Conservation (phyloP, 1,140 invertebrate species). For the Pollicipes pollicipes region DNA sequence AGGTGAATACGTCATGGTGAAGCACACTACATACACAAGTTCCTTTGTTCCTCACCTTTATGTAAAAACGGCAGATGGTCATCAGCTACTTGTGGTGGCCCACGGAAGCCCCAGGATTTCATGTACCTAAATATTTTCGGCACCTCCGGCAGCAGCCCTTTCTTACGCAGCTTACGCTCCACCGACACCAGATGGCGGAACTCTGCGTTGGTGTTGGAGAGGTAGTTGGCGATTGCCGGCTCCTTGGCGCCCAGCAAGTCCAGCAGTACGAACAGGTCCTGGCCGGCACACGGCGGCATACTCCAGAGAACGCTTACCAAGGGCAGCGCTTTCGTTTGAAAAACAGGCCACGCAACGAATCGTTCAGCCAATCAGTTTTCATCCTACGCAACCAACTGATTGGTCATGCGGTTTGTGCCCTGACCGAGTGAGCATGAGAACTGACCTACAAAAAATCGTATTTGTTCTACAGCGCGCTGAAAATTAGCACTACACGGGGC, state of each 20-base stretch:
- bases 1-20: no score
- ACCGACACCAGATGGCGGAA: conserved; percentile 41
- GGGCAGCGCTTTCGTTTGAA: no score
- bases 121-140: conserved; percentile 40
- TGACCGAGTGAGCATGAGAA: no score
- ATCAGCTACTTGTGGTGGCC: conserved; percentile 53
- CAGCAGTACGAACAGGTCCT: conserved; percentile 77
- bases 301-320: no score
- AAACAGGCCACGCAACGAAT: no score
- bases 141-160: conserved; percentile 19
- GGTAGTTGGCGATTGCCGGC: conserved; percentile 71
- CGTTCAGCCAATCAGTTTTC: no score
- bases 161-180: conserved; percentile 39
- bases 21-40: no score
- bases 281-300: conserved; percentile 14
- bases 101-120: conserved; percentile 31
- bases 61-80: conserved; percentile 85
- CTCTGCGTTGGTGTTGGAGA: conserved; percentile 49
- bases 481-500: no score
- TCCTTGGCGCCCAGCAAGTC: conserved; percentile 75
- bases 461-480: no score
- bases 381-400: no score
- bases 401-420: no score
- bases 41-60: conserved; percentile 36
- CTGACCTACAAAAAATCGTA: no score